Evolutionary conservation across 2,113 vertebrate species (phyloP).

Genomic region (Cygnus buccinator): DNA sequence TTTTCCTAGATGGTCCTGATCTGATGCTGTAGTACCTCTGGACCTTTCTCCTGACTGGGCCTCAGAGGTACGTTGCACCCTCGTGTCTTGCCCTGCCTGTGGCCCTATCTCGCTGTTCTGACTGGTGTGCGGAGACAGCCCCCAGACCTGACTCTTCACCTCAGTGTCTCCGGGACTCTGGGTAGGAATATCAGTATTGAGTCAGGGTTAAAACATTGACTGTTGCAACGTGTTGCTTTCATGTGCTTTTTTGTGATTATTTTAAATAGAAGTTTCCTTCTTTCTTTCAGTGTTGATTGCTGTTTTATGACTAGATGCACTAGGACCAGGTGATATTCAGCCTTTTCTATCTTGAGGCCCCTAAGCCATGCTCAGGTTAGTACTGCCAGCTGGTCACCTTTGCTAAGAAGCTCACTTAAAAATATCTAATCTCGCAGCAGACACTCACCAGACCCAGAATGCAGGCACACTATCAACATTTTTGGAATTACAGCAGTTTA

Average conservation of each 20-base stretch:
- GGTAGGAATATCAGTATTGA: no score
- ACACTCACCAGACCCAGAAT: neutral
- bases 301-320: no score
- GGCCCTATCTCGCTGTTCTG: neutral
- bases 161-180: neutral
- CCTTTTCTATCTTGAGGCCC: neutral
- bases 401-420: neutral
- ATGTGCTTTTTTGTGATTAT: no score
- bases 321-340: neutral
- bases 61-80: neutral
- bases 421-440: neutral
- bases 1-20: no score
- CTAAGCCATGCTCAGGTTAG: neutral
- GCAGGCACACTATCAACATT: neutral
- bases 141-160: neutral
- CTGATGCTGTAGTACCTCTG: neutral
- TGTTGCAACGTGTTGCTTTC: no score
- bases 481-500: neutral
- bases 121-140: neutral
- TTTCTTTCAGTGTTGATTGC: no score
- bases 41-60: neutral
- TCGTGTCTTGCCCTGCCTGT: neutral
- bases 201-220: no score
- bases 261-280: no score
- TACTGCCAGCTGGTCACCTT: neutral